Base-by-base conservation (phyloP, 1,140 invertebrate species). In the Drosophila ohnishii region DNA sequence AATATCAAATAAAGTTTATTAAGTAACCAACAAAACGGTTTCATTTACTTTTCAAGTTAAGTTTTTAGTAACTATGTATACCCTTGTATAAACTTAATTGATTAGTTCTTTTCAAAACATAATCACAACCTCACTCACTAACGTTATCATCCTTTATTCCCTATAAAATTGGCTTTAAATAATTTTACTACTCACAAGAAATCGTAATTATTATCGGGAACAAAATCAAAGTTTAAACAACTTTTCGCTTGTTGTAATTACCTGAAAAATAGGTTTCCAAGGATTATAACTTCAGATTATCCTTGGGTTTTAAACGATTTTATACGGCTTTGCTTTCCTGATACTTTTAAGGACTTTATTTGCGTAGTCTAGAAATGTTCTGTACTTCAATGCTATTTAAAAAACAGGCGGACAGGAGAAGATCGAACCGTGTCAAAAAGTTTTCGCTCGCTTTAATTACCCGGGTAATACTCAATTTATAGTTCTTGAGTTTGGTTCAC, bases 371-470 rank as follows among this genome's bases (percentile, higher is more conserved):
- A n/a, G 0, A 10, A 19, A 7, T 32, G 19, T 11, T 0, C 5
- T 34, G 16, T 35, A 14, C 11, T 22, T 19, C 14, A 35, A 35
- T 22, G 19, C 4, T 30, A 19, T 42, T 48, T 32, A 9, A 22
- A 10, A 35, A 35, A 22, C 11, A 9, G 3, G 0, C 13, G 5
- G 51, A 53, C 13, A 25, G 19, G 13, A 10, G 13, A 45, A n/a
- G 28, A 65, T 66, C 47, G 34, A 65, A 37, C 22, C 50, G 53
- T 28, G 19, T 32, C 19, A 19, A n/a, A 44, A 66, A 53, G 35
- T 66, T 69, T 35, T 37, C n/a, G 28, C 14, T 35, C 10, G 9
- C 45, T 69, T 69, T 69, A 69, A 69, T 69, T 69, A 45, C 25
- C 62, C 51, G 16, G 47, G n/a, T 45, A 53, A 34, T 51, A 22